Evolutionary conservation across 2,888 invertebrate species (phyloP).

Genomic region (Polietes domitor): DNA sequence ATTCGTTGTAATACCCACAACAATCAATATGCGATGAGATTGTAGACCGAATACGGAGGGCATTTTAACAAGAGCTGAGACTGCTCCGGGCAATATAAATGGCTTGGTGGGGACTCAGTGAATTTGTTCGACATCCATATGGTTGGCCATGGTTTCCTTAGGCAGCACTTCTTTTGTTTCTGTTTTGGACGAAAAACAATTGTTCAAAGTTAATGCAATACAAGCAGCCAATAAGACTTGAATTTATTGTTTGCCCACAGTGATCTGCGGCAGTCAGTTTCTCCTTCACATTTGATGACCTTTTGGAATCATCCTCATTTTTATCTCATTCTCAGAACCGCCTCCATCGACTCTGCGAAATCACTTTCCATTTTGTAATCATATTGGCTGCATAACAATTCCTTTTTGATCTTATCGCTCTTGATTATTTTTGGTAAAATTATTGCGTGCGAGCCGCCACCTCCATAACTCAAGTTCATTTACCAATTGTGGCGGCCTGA

Average conservation of each 20-base stretch:
- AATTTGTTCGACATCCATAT: background rate
- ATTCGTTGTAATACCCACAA: background rate
- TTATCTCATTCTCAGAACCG: background rate
- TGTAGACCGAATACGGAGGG: background rate
- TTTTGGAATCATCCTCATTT: background rate
- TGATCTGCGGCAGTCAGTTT: background rate
- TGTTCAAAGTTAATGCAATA: background rate
- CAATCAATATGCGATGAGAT: conserved; percentile 17
- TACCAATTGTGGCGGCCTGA: conserved; percentile 21
- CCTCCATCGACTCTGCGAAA: background rate
- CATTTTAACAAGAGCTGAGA: conserved; percentile 4
- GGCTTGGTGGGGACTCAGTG: background rate
- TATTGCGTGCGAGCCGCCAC: conserved; percentile 54
- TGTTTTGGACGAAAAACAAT: background rate
- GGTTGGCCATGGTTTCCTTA: background rate
- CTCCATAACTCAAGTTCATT: conserved; percentile 61
- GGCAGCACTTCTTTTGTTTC: background rate
- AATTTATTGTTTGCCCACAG: background rate
- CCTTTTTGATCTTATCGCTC: conserved; percentile 27
- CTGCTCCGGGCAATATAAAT: background rate
- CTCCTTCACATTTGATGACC: background rate
- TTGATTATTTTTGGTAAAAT: conserved; percentile 55
- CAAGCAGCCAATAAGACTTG: background rate
- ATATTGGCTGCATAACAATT: background rate
- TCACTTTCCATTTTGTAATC: conserved; percentile 16